Evolutionary conservation across 2,797 vertebrate genomes (phyloP).

Genomic region (Tapera naevia): DNA sequence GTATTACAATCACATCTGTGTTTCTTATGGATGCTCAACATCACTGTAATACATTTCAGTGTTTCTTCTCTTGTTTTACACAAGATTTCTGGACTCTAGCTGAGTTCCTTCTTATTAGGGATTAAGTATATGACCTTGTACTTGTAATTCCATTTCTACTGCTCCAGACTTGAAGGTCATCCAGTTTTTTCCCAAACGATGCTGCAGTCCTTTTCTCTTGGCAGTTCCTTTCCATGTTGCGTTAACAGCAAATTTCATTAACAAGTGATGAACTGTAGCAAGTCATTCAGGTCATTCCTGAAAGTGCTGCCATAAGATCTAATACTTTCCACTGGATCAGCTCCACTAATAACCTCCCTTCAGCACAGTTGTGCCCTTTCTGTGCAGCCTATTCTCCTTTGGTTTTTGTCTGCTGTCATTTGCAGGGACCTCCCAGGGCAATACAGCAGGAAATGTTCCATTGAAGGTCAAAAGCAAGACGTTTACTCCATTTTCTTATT

Average conservation of each 20-base stretch:
- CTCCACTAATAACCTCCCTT: neutral
- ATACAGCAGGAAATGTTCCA: neutral
- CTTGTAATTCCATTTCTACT: neutral
- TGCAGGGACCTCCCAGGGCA: neutral
- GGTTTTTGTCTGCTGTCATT: neutral
- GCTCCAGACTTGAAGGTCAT: neutral
- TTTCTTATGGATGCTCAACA: neutral
- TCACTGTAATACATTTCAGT: neutral
- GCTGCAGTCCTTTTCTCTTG: neutral
- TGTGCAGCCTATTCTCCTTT: neutral
- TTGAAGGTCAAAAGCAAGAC: neutral
- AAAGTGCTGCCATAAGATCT: neutral
- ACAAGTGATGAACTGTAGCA: neutral
- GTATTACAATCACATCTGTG: neutral
- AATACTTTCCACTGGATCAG: neutral
- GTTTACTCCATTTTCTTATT: neutral
- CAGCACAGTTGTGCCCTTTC: neutral
- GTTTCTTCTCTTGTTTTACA: neutral
- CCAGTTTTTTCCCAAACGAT: neutral
- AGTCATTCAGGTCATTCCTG: neutral
- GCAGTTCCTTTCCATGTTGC: neutral
- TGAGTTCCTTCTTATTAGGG: neutral
- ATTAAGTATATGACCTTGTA: neutral
- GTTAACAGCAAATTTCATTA: neutral
- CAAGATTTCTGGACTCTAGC: neutral